phyloP scores from a whole-genome alignment of 2,113 vertebrate species.

The Myotis davidii region DNA sequence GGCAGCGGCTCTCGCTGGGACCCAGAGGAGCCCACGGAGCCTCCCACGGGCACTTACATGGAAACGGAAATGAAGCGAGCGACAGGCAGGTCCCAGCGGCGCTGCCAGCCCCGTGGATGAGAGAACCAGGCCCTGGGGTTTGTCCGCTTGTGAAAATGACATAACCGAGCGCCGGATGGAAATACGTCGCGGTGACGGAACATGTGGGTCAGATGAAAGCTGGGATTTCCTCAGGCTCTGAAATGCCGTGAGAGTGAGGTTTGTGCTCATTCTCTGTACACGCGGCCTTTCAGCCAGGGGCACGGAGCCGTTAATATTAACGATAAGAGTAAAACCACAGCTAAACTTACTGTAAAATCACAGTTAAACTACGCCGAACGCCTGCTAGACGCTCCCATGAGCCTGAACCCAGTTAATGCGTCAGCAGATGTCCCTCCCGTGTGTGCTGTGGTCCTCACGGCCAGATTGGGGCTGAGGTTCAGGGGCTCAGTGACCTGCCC shows the following conservation, averaged over 20 bases:
- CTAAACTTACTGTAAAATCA: background rate
- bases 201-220: background rate
- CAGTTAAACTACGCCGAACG: too few species aligned
- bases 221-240: background rate
- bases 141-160: background rate
- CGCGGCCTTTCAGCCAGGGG: background rate
- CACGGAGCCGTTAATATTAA: background rate
- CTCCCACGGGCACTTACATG: background rate
- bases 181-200: background rate
- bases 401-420: background rate
- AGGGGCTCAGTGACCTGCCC: background rate
- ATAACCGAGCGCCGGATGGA: background rate
- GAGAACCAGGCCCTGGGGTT: background rate
- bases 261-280: background rate
- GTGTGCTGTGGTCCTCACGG: background rate
- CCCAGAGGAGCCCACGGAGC: background rate
- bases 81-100: background rate
- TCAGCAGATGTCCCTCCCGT: background rate
- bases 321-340: background rate
- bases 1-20: background rate
- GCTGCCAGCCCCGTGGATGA: background rate
- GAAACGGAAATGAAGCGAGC: background rate
- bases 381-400: fast-evolving
- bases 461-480: background rate
- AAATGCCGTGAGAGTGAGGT: background rate